phyloP scores from a whole-genome alignment of 2,113 vertebrate genomes.

The Chionodraco myersi region DNA sequence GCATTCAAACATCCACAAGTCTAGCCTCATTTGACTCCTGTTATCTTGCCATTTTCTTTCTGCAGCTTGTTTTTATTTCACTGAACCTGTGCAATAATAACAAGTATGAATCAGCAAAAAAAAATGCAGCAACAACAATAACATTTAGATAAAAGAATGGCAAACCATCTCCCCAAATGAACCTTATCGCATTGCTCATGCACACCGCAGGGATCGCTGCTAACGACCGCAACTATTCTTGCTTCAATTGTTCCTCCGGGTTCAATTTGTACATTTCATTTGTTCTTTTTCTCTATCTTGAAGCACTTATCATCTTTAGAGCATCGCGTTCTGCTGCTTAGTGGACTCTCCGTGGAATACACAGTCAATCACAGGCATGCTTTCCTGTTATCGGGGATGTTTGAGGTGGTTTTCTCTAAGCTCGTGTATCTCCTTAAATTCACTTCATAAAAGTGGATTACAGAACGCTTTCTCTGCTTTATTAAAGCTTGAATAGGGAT shows the following conservation, averaged over 20 bases:
- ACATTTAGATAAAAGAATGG: slow-evolving; percentile 3
- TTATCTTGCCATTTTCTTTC: not conserved
- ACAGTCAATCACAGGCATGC: slow-evolving; percentile 15
- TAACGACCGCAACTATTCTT: slow-evolving; percentile 9
- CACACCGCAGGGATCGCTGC: not conserved
- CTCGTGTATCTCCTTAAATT: slow-evolving; percentile 21
- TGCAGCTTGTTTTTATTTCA: slow-evolving; percentile 23
- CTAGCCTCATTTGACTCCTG: not conserved
- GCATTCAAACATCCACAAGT: not conserved
- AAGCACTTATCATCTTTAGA: slow-evolving; percentile 36
- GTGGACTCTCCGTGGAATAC: slow-evolving; percentile 19
- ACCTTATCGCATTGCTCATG: slow-evolving; percentile 7
- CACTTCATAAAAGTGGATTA: slow-evolving; percentile 23
- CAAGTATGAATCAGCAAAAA: slow-evolving; percentile 17
- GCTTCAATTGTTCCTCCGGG: slow-evolving; percentile 20
- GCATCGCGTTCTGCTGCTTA: not conserved
- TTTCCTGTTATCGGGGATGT: slow-evolving; percentile 29
- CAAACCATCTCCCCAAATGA: slow-evolving; percentile 14
- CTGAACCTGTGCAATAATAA: slow-evolving; percentile 33
- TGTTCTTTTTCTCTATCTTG: slow-evolving; percentile 31
- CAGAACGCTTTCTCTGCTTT: not conserved
- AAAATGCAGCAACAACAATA: not conserved
- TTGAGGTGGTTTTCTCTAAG: slow-evolving; percentile 19
- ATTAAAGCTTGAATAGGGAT: not conserved
- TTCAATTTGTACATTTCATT: slow-evolving; percentile 27